Evolutionary conservation across 1,140 invertebrate species (phyloP).

Genomic region (Helicoverpa armigera): DNA sequence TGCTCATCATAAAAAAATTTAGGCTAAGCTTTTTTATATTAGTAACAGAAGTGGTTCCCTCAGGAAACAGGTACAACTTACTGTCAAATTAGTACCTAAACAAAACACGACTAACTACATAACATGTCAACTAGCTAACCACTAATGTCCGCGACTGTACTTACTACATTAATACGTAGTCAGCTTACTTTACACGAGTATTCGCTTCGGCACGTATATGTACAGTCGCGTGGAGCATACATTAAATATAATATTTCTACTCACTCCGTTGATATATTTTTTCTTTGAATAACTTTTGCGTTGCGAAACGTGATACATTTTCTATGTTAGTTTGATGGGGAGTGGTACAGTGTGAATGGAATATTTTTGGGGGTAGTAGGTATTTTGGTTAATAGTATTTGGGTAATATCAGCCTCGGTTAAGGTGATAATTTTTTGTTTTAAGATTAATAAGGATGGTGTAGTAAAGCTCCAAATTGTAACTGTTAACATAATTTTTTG

Average conservation of each 20-base stretch:
- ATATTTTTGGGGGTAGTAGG: neutral
- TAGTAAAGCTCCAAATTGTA: too few species aligned
- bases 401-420: neutral
- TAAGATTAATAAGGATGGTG: too few species aligned
- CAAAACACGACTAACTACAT: too few species aligned
- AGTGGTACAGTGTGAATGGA: neutral
- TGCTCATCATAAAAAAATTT: too few species aligned
- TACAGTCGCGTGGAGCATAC: conserved; percentile 8
- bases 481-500: too few species aligned
- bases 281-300: conserved; percentile 22
- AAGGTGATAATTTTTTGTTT: too few species aligned
- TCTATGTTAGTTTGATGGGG: conserved; percentile 4
- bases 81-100: too few species aligned
- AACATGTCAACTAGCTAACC: too few species aligned
- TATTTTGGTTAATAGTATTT: neutral
- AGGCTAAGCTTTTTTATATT: too few species aligned
- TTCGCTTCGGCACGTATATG: conserved; percentile 20
- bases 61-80: too few species aligned
- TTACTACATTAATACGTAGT: conserved; percentile 32
- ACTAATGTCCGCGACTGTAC: conserved; percentile 1
- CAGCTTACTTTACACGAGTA: conserved; percentile 25
- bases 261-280: conserved; percentile 26
- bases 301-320: conserved; percentile 27
- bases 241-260: conserved; percentile 35
- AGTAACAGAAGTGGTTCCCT: too few species aligned